Conservation (phyloP, 2,113 vertebrate genomes). For the Otis tarda region DNA sequence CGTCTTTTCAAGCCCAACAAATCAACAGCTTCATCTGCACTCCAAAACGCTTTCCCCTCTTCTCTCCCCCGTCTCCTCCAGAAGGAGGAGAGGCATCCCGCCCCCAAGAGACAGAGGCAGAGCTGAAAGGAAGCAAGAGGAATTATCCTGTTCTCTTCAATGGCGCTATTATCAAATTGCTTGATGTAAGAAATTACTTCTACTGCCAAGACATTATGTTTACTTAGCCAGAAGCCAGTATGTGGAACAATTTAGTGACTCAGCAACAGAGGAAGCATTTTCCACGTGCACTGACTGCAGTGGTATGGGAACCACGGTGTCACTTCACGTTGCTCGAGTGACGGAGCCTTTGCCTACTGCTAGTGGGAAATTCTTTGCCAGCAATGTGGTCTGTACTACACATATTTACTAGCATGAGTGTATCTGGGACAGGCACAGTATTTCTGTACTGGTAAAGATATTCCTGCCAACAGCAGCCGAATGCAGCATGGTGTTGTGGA, state of each 20-base stretch:
- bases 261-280: neutral
- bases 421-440: neutral
- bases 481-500: fast-evolving
- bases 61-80: neutral
- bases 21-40: neutral
- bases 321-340: neutral
- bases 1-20: neutral
- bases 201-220: neutral
- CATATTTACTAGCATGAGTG: neutral
- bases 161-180: neutral
- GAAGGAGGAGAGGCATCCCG: neutral
- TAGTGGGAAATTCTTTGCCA: neutral
- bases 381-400: neutral
- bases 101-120: neutral
- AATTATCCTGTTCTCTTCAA: neutral
- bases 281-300: neutral
- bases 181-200: neutral
- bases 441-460: neutral
- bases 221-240: neutral
- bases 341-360: neutral
- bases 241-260: neutral
- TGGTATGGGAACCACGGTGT: neutral
- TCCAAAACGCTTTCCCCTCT: neutral
- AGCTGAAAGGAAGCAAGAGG: neutral
- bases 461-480: fast-evolving